phyloP scores from a whole-genome alignment of 2,888 invertebrate genomes.

The Dysmachus trigonus region DNA sequence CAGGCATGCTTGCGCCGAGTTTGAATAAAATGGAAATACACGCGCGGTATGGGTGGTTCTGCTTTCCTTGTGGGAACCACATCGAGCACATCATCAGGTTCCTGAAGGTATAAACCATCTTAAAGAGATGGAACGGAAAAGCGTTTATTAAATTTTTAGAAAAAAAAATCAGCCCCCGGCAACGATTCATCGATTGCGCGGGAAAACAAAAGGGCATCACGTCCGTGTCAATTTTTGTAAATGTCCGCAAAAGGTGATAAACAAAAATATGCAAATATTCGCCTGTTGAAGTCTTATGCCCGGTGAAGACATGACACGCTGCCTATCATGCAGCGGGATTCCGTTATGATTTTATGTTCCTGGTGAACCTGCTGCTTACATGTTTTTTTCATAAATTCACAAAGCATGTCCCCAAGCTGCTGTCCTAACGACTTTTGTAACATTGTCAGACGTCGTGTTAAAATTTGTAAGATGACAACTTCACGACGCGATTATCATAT shows the following conservation, averaged over 20 bases:
- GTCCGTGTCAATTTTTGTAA: not conserved
- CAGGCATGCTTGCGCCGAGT: not conserved
- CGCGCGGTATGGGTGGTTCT: constrained; percentile 7
- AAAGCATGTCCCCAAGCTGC: not conserved
- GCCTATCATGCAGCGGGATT: not conserved
- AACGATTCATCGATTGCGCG: not conserved
- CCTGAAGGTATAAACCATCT: not conserved
- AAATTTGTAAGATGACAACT: constrained; percentile 57
- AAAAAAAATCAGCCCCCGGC: not conserved
- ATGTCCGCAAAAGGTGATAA: not conserved
- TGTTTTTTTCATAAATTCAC: not conserved
- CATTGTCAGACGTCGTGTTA: constrained; percentile 55
- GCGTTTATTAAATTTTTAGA: not conserved
- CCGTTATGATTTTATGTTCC: constrained; percentile 13
- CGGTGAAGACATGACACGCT: not conserved
- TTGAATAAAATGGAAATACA: not conserved
- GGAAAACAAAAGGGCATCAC: not conserved
- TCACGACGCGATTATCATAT: constrained; percentile 57
- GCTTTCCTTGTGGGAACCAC: not conserved
- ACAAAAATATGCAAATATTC: not conserved
- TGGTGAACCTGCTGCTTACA: constrained; percentile 3
- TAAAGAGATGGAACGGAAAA: not conserved
- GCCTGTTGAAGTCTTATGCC: not conserved
- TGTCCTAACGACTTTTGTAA: constrained; percentile 40
- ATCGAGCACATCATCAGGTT: not conserved